A percentile compares a stretch with the other conserved stretches of the same genome.
phyloP scores from a whole-genome alignment of 2,888 invertebrate genomes.

The Meandrusa payeni region DNA sequence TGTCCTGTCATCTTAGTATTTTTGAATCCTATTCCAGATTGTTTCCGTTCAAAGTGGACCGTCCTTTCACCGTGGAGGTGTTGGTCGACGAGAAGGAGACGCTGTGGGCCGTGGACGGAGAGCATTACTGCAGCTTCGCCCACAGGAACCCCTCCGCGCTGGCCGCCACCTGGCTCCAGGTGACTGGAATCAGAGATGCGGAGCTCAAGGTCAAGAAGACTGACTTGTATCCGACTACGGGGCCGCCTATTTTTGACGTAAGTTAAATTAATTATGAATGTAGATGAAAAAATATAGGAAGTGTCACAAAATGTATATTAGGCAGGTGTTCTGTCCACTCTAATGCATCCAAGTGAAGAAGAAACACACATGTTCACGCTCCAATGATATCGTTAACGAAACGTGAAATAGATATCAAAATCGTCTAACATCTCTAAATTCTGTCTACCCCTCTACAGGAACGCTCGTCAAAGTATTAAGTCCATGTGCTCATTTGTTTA shows the following conservation, averaged over 20 bases:
- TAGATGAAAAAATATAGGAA: too few species aligned
- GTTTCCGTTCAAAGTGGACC: slow-evolving; percentile 72
- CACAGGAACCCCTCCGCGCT: slow-evolving; percentile 76
- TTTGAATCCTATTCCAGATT: slow-evolving; percentile 46
- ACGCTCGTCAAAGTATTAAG: too few species aligned
- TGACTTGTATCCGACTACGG: slow-evolving; percentile 61
- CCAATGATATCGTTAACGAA: too few species aligned
- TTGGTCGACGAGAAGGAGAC: slow-evolving; percentile 82
- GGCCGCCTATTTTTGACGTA: slow-evolving; percentile 49
- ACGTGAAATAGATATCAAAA: too few species aligned
- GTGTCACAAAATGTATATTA: too few species aligned
- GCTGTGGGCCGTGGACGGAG: slow-evolving; percentile 86
- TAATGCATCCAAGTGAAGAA: too few species aligned
- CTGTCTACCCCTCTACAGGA: too few species aligned
- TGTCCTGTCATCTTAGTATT: too few species aligned
- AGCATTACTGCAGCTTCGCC: slow-evolving; percentile 85
- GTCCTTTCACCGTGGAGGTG: slow-evolving; percentile 80
- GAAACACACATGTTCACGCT: too few species aligned
- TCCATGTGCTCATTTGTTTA: too few species aligned
- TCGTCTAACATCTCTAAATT: too few species aligned
- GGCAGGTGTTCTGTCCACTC: too few species aligned
- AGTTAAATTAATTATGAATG: slow-evolving; percentile 29
- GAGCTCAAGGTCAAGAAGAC: slow-evolving; percentile 82
- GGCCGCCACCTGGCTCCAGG: slow-evolving; percentile 73
- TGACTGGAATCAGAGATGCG: slow-evolving; percentile 82